These are phyloP conservation scores for Bombus soroeensis DNA, from an alignment of 1,140 invertebrate species.

Conservation along the genomic window DNA sequence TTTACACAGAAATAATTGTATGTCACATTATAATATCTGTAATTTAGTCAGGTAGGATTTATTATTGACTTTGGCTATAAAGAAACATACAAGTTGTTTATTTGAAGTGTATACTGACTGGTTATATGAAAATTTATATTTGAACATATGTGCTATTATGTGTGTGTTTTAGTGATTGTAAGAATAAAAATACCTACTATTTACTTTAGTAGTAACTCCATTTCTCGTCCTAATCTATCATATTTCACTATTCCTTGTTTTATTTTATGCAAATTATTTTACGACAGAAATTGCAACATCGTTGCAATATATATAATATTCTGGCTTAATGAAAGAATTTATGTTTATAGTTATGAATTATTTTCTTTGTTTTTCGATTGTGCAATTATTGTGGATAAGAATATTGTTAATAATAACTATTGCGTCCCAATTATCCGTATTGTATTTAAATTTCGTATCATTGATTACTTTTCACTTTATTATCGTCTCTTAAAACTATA, in stretches of 20 bases:
- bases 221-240: neutral
- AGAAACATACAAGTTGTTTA: too few relatives aligned
- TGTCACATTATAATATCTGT: too few relatives aligned
- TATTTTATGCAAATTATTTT: neutral
- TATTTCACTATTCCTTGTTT: neutral
- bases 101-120: too few relatives aligned
- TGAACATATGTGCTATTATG: too few relatives aligned
- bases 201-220: neutral
- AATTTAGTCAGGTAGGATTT: too few relatives aligned
- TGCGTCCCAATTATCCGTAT: too few relatives aligned
- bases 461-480: neutral
- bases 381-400: neutral
- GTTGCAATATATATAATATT: too few relatives aligned
- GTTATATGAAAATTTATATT: too few relatives aligned
- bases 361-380: neutral
- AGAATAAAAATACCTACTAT: constrained; percentile 5
- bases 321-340: neutral
- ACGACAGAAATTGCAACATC: neutral
- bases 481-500: neutral
- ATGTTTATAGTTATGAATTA: neutral
- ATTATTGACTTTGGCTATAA: too few relatives aligned
- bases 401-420: neutral
- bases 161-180: neutral
- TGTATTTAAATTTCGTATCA: neutral
- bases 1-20: too few relatives aligned